These are phyloP conservation scores for Drosophila yooni DNA, from an alignment of 2,888 invertebrate species.

Conservation along the genomic window DNA sequence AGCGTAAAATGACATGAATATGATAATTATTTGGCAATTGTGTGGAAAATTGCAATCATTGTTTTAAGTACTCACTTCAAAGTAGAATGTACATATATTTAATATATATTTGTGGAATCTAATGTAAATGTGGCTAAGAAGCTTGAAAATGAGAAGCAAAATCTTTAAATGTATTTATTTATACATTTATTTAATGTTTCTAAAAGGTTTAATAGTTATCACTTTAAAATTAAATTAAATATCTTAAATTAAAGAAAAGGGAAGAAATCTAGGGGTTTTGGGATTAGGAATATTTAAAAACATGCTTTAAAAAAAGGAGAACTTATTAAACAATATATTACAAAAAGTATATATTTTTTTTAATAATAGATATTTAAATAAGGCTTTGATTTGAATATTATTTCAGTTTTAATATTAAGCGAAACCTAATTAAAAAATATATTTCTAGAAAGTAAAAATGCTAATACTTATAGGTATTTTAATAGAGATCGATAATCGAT, in stretches of 20 bases:
- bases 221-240: background rate
- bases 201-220: background rate
- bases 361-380: background rate
- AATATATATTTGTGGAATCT: background rate
- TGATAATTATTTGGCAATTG: slow-evolving; percentile 62
- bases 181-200: background rate
- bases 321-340: background rate
- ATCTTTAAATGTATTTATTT: background rate
- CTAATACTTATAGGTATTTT: background rate
- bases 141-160: background rate
- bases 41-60: slow-evolving; percentile 62
- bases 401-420: background rate
- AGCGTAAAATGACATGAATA: slow-evolving; percentile 46
- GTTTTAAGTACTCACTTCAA: slow-evolving; percentile 44
- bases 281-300: background rate
- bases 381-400: background rate
- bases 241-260: background rate
- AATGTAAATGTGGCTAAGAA: background rate
- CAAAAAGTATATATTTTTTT: background rate
- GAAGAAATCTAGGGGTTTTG: background rate
- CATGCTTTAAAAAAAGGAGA: background rate
- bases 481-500: background rate
- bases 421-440: background rate
- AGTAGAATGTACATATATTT: slow-evolving; percentile 31
- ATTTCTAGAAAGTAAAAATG: background rate